Conservation (phyloP, 2,797 vertebrate genomes). For the Tinamus major region DNA sequence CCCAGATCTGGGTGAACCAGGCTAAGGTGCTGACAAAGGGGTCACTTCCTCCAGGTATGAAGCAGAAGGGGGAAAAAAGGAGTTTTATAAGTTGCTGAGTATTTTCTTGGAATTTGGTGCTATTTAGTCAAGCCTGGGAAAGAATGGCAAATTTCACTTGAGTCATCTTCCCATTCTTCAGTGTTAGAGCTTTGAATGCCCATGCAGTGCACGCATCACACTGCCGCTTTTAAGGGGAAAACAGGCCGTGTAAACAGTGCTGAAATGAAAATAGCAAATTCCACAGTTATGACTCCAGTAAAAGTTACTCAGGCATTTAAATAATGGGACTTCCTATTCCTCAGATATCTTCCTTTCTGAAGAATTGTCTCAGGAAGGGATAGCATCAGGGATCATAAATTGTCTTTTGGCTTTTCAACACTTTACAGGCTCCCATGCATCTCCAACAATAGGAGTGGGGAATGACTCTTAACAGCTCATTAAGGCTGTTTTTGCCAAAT, state of each 20-base stretch:
- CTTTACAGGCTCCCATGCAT: slow-evolving; percentile 81
- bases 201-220: background rate
- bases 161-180: background rate
- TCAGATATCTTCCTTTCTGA: slow-evolving; percentile 76
- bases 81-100: background rate
- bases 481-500: slow-evolving; percentile 81
- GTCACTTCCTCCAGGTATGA: background rate
- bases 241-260: background rate
- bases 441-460: slow-evolving; percentile 76
- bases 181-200: background rate
- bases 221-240: background rate
- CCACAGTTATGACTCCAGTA: slow-evolving; percentile 46
- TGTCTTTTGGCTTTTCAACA: slow-evolving; percentile 82
- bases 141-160: slow-evolving; percentile 11
- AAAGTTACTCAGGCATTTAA: slow-evolving; percentile 48
- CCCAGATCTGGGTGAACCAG: background rate
- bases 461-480: slow-evolving; percentile 82
- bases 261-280: slow-evolving; percentile 31
- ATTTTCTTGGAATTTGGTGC: background rate
- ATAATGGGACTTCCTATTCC: slow-evolving; percentile 66
- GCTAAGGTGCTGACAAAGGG: background rate
- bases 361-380: slow-evolving; percentile 75
- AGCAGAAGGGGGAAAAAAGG: background rate
- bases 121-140: background rate
- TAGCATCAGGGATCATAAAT: slow-evolving; percentile 81